Conservation (phyloP, 2,888 invertebrate genomes). For the Monochamus alternatus region DNA sequence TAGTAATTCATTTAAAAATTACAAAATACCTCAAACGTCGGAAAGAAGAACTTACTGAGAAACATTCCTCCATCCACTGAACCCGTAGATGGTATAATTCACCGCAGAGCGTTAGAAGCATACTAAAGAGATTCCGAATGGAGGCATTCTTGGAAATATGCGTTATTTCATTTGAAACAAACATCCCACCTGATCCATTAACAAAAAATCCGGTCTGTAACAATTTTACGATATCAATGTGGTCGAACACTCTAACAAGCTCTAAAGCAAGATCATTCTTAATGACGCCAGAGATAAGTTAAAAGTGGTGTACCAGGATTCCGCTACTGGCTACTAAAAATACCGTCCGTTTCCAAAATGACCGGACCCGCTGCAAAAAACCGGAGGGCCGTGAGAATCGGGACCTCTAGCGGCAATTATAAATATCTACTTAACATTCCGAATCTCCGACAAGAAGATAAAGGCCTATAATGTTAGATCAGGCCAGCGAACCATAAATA, state of each 20-base stretch:
- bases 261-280: slow-evolving; percentile 66
- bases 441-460: slow-evolving; percentile 66
- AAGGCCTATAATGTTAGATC: slow-evolving; percentile 66
- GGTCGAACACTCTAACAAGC: slow-evolving; percentile 65
- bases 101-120: slow-evolving; percentile 42
- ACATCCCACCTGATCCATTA: slow-evolving; percentile 65
- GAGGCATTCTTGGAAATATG: slow-evolving; percentile 61
- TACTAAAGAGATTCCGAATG: slow-evolving; percentile 50
- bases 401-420: slow-evolving; percentile 66
- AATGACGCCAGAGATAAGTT: slow-evolving; percentile 64
- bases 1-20: not conserved
- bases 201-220: slow-evolving; percentile 64
- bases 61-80: not conserved
- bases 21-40: not conserved
- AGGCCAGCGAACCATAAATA: slow-evolving; percentile 69
- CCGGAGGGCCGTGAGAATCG: slow-evolving; percentile 62
- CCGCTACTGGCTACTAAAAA: slow-evolving; percentile 68
- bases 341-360: slow-evolving; percentile 52
- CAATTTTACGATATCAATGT: slow-evolving; percentile 63
- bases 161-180: slow-evolving; percentile 60
- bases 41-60: not conserved
- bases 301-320: slow-evolving; percentile 69
- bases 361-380: slow-evolving; percentile 45
- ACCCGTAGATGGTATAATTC: not conserved
- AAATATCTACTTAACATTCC: slow-evolving; percentile 70